phyloP scores from a whole-genome alignment of 2,113 vertebrate species.

The Furnarius figulus region DNA sequence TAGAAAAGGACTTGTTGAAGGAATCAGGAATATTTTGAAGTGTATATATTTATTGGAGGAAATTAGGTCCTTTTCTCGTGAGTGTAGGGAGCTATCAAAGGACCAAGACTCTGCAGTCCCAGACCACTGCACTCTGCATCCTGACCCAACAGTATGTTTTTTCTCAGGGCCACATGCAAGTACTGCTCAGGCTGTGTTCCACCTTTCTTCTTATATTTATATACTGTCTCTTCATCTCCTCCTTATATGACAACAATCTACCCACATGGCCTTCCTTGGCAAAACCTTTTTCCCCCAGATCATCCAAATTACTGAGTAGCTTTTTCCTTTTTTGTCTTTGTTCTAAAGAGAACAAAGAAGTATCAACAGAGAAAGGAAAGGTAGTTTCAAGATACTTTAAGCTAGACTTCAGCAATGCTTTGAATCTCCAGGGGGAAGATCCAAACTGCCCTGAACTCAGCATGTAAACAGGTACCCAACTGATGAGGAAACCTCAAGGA shows the following conservation, averaged over 20 bases:
- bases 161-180: neutral
- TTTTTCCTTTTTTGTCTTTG: neutral
- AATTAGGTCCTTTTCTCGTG: neutral
- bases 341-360: neutral
- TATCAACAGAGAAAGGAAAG: neutral
- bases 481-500: neutral
- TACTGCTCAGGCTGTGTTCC: neutral
- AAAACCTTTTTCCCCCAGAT: neutral
- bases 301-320: neutral
- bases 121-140: neutral
- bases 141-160: neutral
- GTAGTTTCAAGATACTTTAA: neutral
- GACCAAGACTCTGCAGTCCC: neutral
- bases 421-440: neutral
- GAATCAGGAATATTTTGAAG: neutral
- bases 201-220: neutral
- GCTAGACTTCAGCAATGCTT: neutral
- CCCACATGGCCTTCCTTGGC: neutral
- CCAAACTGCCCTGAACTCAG: neutral
- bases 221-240: neutral
- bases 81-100: neutral
- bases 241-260: neutral
- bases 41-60: neutral
- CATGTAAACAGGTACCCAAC: neutral
- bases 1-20: constrained; percentile 14